These are phyloP conservation scores for Theretra japonica DNA, from an alignment of 2,888 invertebrate species.

Conservation along the genomic window DNA sequence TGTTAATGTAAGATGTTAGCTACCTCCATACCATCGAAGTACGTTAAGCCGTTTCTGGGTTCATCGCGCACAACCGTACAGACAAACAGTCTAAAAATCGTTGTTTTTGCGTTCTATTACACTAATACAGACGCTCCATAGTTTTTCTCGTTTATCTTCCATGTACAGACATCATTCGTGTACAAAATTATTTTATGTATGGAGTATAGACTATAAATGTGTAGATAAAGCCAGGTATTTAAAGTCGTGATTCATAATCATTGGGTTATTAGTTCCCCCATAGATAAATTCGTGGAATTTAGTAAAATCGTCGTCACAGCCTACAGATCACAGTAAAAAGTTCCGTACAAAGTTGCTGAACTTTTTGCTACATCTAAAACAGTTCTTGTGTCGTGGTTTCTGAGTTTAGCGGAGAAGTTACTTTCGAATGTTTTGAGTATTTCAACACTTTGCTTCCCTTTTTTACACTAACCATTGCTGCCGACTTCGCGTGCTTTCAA, in stretches of 20 bases:
- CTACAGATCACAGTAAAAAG: constrained; percentile 5
- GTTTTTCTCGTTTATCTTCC: no score
- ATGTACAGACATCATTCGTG: no score
- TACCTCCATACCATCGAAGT: no score
- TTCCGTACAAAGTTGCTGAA: neutral
- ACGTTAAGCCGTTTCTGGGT: no score
- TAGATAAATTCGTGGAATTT: neutral
- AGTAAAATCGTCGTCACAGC: neutral
- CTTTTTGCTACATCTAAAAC: constrained; percentile 17
- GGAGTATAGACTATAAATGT: no score
- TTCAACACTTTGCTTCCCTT: neutral
- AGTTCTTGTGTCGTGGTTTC: constrained; percentile 22
- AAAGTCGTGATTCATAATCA: neutral
- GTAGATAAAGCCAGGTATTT: no score
- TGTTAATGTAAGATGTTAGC: no score
- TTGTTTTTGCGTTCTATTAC: no score
- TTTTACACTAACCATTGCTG: neutral
- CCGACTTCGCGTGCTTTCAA: neutral
- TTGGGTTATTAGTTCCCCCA: neutral
- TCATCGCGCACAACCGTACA: no score
- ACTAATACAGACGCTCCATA: no score
- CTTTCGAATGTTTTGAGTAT: neutral
- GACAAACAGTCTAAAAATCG: no score
- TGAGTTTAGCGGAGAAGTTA: constrained; percentile 7
- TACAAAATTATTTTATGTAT: no score